A percentile compares a stretch with the other conserved stretches of the same genome.
Conservation (phyloP, 2,888 invertebrate genomes). For the Cataglyphis albicans region DNA sequence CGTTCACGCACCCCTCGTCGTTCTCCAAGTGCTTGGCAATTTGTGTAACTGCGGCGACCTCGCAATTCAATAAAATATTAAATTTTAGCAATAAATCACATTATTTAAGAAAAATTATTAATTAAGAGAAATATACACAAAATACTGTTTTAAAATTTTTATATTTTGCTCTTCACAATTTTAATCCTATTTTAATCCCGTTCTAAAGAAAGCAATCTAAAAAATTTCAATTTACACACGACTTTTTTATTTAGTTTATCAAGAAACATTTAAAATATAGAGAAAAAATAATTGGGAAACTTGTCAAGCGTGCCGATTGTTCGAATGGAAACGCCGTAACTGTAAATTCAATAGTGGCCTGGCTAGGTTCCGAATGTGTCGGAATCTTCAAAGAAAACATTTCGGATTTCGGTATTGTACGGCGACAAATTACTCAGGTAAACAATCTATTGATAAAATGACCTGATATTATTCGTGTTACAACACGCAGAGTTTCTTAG, state of each 20-base stretch:
- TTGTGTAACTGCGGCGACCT: not conserved
- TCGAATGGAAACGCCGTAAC: not conserved
- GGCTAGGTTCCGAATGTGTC: not conserved
- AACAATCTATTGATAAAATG: conserved; percentile 68
- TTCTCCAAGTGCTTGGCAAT: not conserved
- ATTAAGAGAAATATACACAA: not conserved
- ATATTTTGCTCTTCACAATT: not conserved
- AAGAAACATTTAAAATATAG: not conserved
- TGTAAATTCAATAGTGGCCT: conserved; percentile 1
- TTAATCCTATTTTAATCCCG: too few relatives aligned
- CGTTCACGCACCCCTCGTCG: conserved; percentile 2
- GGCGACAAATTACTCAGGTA: conserved; percentile 83
- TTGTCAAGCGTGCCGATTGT: not conserved
- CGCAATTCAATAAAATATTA: not conserved
- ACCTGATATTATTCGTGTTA: not conserved
- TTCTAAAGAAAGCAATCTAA: not conserved
- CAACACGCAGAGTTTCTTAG: not conserved
- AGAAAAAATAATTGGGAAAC: not conserved
- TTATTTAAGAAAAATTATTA: conserved; percentile 12
- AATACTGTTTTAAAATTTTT: not conserved
- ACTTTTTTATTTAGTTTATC: not conserved
- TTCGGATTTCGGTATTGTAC: conserved; percentile 74
- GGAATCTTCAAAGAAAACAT: conserved; percentile 56
- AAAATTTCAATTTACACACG: not conserved
- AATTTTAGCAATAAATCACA: not conserved